Base-by-base conservation (phyloP, 2,113 vertebrate species). In the Hirundichthys speculiger region DNA sequence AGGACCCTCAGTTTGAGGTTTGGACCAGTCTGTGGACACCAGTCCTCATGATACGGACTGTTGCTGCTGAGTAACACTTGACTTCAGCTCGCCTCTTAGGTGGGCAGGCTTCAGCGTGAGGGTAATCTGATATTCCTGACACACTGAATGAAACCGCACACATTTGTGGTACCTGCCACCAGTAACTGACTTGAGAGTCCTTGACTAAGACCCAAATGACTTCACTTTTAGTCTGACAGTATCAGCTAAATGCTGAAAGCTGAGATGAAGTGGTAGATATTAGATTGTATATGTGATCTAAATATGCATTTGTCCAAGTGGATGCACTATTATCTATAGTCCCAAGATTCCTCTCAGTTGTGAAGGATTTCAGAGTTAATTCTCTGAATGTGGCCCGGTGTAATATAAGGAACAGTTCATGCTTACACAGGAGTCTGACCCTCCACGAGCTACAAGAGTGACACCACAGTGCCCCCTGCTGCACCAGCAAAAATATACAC, bases 381-480 rank as follows among this genome's bases (percentile, higher is more conserved):
- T 55, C 15, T 73, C 14, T 60, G 27, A 69, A 40, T 71, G 75
- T 41, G 25, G 49, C 50, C n/a, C 9, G 25, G 30, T 46, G 34
- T 24, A 45, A 56, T 8, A 69, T 1, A n/a, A 25, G 69, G 40
- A 39, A 38, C 66, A 19, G 51, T 69, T 80, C 53, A 8, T 24
- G 50, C 47, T 65, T 38, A 42, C 13, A 41, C 49, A 47, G 22
- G 77, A 82, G 30, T 77, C 14, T 78, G 52, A 80, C 34, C 48
- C 16, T 15, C 27, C 1, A 18, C 5, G 1, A 5, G 42, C 19
- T 18, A 68, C 54, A 69, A 71, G 22, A 13, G 53, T 83, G 70
- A 61, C 76, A 55, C 88, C 77, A 91, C 89, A 94, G 90, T 78
- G 90, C 83, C 91, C 90, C 89, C 93, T 91, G 65, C 86, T 89